Percentiles rank a stretch among this genome's conserved stretches.
phyloP scores from a whole-genome alignment of 2,113 vertebrate genomes.

The Ifrita kowaldi region DNA sequence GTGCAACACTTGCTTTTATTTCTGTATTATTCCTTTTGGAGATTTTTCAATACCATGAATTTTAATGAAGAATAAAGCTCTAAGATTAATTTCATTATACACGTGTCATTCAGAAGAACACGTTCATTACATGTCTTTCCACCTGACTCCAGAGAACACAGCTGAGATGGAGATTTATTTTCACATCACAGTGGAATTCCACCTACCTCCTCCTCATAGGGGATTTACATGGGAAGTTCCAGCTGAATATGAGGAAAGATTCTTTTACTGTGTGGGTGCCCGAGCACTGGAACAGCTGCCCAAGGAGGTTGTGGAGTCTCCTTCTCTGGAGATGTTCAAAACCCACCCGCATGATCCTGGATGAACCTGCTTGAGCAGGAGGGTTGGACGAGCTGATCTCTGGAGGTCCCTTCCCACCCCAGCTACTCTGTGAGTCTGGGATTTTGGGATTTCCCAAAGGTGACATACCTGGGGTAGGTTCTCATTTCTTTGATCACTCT shows the following conservation, averaged over 20 bases:
- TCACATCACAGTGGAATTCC: not conserved
- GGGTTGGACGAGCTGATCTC: not conserved
- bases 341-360: not conserved
- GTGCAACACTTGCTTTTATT: not conserved
- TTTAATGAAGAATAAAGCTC: not conserved
- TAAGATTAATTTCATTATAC: not conserved
- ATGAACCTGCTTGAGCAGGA: not conserved
- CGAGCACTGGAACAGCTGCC: not conserved
- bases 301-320: not conserved
- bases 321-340: not conserved
- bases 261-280: not conserved
- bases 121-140: fast-evolving
- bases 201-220: not conserved
- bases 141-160: not conserved
- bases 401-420: not conserved
- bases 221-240: not conserved
- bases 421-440: not conserved
- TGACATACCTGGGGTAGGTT: not conserved
- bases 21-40: not conserved
- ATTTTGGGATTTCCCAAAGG: not conserved
- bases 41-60: not conserved
- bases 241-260: not conserved
- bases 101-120: not conserved
- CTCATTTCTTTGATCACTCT: not conserved
- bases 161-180: not conserved